Percentiles rank a stretch among this genome's conserved stretches.
phyloP scores from a whole-genome alignment of 2,113 vertebrate genomes.

The Holacanthus passer region DNA sequence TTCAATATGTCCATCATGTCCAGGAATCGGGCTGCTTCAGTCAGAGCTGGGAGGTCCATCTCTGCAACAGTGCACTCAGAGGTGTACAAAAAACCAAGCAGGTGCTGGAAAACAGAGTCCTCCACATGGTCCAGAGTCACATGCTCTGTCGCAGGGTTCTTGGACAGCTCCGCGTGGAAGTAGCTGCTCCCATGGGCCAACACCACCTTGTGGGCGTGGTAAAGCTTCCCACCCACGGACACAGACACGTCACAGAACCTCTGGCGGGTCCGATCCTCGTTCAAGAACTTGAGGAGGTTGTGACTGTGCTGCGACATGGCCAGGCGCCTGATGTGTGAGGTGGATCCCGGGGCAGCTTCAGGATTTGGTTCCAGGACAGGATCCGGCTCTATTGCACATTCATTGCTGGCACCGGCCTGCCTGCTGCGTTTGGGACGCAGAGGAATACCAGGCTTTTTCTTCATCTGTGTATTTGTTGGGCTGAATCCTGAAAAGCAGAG shows the following conservation, averaged over 20 bases:
- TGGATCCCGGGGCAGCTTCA: constrained; percentile 14
- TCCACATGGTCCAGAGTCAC: constrained; percentile 94
- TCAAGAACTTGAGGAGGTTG: constrained; percentile 92
- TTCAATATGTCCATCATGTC: constrained; percentile 97
- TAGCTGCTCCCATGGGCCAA: constrained; percentile 97
- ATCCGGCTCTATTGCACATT: neutral
- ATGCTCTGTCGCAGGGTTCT: constrained; percentile 87
- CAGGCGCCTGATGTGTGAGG: constrained; percentile 83
- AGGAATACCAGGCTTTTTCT: constrained; percentile 66
- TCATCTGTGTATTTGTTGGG: constrained; percentile 66
- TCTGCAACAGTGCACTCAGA: constrained; percentile 92
- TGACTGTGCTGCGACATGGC: constrained; percentile 89
- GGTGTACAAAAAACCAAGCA: constrained; percentile 95
- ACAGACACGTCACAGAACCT: constrained; percentile 95
- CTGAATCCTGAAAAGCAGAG: constrained; percentile 53
- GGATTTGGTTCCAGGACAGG: neutral
- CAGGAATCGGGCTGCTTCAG: constrained; percentile 93
- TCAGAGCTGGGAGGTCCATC: constrained; percentile 88
- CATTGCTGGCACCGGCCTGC: constrained; percentile 17
- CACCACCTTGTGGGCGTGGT: constrained; percentile 94
- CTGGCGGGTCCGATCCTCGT: constrained; percentile 89
- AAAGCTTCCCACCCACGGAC: constrained; percentile 91
- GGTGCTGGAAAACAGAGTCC: constrained; percentile 90
- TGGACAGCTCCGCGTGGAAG: constrained; percentile 94
- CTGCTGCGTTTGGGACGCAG: constrained; percentile 59